A percentile compares a stretch with the other conserved stretches of the same genome.
Evolutionary conservation across 2,113 vertebrate genomes (phyloP).

Genomic region (Mola mola): DNA sequence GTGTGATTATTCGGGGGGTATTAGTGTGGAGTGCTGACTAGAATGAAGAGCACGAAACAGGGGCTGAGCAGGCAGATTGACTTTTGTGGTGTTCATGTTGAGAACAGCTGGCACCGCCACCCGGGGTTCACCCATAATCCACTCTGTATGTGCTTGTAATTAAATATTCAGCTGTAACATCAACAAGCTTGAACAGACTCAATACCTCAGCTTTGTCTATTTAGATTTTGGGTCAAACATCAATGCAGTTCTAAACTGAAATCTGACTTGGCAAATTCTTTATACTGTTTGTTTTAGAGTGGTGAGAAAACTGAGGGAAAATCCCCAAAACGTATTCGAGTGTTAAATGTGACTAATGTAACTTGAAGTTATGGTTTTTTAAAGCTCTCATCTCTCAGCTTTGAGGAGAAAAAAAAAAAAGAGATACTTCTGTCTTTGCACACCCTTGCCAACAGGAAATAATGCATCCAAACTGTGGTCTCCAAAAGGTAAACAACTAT

Average conservation of each 20-base stretch:
- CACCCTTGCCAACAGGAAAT: constrained; percentile 61
- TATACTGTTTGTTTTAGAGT: no score
- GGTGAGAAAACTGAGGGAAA: no score
- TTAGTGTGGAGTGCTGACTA: constrained; percentile 27
- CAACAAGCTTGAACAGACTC: background rate
- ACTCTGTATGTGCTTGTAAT: constrained; percentile 43
- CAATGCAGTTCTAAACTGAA: no score
- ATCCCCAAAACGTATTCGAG: background rate
- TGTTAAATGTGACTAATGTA: constrained; percentile 5
- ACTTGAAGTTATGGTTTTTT: constrained; percentile 13
- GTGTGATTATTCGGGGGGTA: constrained; percentile 35
- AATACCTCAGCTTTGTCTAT: background rate
- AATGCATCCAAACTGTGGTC: constrained; percentile 54
- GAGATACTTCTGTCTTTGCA: constrained; percentile 35
- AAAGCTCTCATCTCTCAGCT: constrained; percentile 22
- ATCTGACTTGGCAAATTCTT: no score
- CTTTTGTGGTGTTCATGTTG: constrained; percentile 40
- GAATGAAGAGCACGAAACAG: constrained; percentile 35
- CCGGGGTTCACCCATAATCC: constrained; percentile 58
- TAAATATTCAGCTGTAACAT: constrained; percentile 43
- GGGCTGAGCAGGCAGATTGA: constrained; percentile 39
- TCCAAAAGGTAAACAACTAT: constrained; percentile 51
- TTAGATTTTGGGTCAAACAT: no score
- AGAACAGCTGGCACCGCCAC: constrained; percentile 63
- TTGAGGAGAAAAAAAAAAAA: constrained; percentile 36